Base-by-base conservation (phyloP, 2,888 invertebrate species). In the Embidobia sp. region DNA sequence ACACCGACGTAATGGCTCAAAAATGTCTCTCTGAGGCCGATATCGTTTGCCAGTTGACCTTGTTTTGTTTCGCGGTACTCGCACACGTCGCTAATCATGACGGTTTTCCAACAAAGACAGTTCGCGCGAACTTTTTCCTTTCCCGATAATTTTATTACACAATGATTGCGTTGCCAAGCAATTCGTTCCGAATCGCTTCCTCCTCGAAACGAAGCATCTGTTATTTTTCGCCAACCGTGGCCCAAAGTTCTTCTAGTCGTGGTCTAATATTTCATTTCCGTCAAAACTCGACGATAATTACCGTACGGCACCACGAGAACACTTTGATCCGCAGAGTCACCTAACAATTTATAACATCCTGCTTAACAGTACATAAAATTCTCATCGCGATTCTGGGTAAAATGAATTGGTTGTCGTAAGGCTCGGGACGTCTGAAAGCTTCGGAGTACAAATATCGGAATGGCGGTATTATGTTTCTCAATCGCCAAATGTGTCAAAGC, bases 1-100 rank as follows among this genome's bases (percentile, higher is more conserved):
- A 85, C 85, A 82, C 74, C 70, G 44, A 40, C 37, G 40, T 42
- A 40, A 59, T 53, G 59, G 31, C 46, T 46, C 44, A 29, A 35
- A 67, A 67, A 53, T 46, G 18, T 16, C 16, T 44, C 11, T 16
- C 31, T 16, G 29, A 18, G 22, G n/a, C 19, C 22, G 2, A 10
- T 53, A 53, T 35, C 53, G 35, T 1, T 11, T 11, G 46, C 67
- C 37, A 27, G 44, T 55, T 48, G 67, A 55, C 46, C 57, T 37
- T 22, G 42, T 44, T 51, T 26, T 15, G 31, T 37, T 51, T 42
- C 33, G 13, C 35, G 26, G 11, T 3, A n/a, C 8, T 13, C 15
- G 6, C 15, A 4, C 1, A n/a, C n/a, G n/a, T n/a, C n/a, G n/a
- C n/a, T n/a, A n/a, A n/a, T n/a, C n/a, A n/a, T n/a, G n/a, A n/a